Base-by-base conservation (phyloP, 2,797 vertebrate species). In the Enteromius argenteus region DNA sequence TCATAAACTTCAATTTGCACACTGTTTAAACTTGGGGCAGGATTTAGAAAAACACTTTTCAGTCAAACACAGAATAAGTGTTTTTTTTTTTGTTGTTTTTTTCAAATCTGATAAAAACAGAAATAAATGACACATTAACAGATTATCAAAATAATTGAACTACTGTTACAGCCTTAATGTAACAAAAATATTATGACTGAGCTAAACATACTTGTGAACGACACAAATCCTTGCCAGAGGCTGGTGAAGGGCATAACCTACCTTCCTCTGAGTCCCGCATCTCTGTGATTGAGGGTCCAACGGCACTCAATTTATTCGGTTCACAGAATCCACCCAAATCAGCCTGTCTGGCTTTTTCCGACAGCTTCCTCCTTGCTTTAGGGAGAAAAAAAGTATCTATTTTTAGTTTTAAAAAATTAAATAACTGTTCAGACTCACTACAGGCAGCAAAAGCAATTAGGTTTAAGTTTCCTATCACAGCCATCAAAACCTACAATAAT, bases 231-330 rank as follows among this genome's bases (percentile, higher is more conserved):
- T 27, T 32, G 46, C 13, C 49, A 58, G 6, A 72, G 19, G 71
- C 32, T 14, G 11, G 27, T 30, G 73, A 32, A 79, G 42, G 30
- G 39, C 21, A 74, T 30, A 84, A 87, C 86, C 79, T 87, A 98
- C 97, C 95, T 92, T 97, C 96, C 78, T 94, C 94, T 74, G 95
- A 96, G 94, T 97, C 96, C 95, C 93, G 97, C 97, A 99, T 99
- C 88, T 95, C 95, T 91, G 93, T 93, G 89, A 91, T 85, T 88
- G 88, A 84, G 73, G 91, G 87, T 90, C 94, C 93, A 86, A 93
- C 90, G 91, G 89, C 89, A 84, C 90, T 89, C 60, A 93, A 93
- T 90, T 95, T 95, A 90, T 94, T 94, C 64, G 90, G 91, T 42
- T 80, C 87, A 80, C 84, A 82, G 49, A 94, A 92, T 92, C 92